phyloP scores from a whole-genome alignment of 92 coral and sea anemone genomes.

The Muricea muricata region DNA sequence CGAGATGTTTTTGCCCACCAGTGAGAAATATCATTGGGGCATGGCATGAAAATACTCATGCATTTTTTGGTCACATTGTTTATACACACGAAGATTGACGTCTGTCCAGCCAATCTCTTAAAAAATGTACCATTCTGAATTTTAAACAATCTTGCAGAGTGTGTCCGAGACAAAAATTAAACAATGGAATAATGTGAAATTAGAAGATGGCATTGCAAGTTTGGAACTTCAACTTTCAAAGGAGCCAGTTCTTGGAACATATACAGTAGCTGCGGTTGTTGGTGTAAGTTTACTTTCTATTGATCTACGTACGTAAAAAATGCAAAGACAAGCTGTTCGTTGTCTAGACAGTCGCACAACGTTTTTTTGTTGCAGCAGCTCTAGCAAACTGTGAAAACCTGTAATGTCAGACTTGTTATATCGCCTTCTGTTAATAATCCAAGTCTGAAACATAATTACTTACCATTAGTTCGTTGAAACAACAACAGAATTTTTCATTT shows the following conservation, averaged over 20 bases:
- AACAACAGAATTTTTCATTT: too few species aligned
- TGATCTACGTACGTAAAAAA: too few species aligned
- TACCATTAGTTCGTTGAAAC: background rate
- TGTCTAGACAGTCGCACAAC: too few species aligned
- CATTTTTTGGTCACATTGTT: too few species aligned
- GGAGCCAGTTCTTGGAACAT: constrained; percentile 82
- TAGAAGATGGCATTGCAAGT: constrained; percentile 72
- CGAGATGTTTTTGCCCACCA: too few species aligned
- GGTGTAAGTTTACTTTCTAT: constrained; percentile 48
- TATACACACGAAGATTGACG: too few species aligned
- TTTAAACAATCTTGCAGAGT: constrained; percentile 58
- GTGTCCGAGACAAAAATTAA: constrained; percentile 70
- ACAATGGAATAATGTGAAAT: constrained; percentile 73
- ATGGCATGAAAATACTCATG: too few species aligned
- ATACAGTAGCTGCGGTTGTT: constrained; percentile 70
- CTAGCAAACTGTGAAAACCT: background rate
- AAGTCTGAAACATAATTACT: background rate
- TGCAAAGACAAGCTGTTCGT: too few species aligned
- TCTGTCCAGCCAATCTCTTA: too few species aligned
- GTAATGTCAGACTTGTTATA: background rate
- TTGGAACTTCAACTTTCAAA: constrained; percentile 76
- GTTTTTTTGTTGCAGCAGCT: background rate
- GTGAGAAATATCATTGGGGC: too few species aligned
- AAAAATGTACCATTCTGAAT: background rate
- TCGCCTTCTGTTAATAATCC: too few species aligned